These are phyloP conservation scores for Trachelus stipa DNA, from an alignment of 2,888 invertebrate genomes.

Conservation along the genomic window DNA sequence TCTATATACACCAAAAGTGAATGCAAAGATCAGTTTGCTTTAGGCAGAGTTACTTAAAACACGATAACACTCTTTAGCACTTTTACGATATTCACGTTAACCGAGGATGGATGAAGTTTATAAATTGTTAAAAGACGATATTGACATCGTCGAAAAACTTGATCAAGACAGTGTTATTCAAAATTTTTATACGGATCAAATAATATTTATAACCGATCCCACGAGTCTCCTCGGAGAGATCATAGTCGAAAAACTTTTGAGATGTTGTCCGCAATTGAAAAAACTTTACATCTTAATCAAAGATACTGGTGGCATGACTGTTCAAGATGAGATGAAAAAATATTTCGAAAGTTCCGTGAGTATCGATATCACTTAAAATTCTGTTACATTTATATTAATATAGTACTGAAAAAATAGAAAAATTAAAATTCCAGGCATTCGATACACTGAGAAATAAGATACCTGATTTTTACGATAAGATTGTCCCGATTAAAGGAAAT, in stretches of 20 bases:
- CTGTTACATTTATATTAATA: background rate
- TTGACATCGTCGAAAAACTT: background rate
- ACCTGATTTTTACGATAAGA: conserved; percentile 17
- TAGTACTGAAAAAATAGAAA: background rate
- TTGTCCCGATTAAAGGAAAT: conserved; percentile 21
- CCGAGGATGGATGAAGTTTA: background rate
- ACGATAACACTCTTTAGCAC: background rate
- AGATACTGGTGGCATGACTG: conserved; percentile 14
- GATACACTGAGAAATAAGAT: conserved; percentile 5
- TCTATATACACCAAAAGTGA: background rate
- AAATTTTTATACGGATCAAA: background rate
- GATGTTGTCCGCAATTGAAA: conserved; percentile 23
- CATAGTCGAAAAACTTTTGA: background rate
- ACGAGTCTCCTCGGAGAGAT: background rate
- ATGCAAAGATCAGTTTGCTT: background rate
- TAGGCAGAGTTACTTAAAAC: background rate
- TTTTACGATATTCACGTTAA: background rate
- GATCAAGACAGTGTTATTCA: background rate
- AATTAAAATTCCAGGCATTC: conserved; percentile 21
- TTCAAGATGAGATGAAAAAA: conserved; percentile 21
- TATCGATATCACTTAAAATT: background rate
- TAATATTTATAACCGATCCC: background rate
- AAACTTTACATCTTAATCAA: conserved; percentile 25
- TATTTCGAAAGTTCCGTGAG: conserved; percentile 22
- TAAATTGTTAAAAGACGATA: background rate